Percentiles rank a stretch among this genome's conserved stretches.
These are phyloP conservation scores for Elephas maximus DNA, from an alignment of 2,113 vertebrate genomes.

Conservation along the genomic window DNA sequence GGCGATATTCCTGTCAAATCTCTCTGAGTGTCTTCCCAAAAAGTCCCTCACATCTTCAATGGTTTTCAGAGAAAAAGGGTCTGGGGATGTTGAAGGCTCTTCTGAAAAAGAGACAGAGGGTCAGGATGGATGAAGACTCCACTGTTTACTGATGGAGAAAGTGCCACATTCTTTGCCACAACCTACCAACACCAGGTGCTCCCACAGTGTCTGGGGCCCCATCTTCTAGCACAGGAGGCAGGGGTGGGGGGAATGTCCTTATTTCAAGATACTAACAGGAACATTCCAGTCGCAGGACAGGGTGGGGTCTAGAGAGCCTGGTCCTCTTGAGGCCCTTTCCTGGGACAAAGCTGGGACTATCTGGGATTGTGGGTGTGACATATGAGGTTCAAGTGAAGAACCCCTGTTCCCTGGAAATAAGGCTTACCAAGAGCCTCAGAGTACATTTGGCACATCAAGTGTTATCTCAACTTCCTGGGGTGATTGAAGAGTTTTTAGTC, in stretches of 20 bases:
- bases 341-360: background rate
- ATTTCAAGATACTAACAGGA: background rate
- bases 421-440: background rate
- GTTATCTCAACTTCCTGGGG: background rate
- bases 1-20: conserved; percentile 93
- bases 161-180: background rate
- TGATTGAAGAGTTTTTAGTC: background rate
- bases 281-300: background rate
- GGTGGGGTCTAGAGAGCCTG: background rate
- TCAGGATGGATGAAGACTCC: conserved; percentile 48
- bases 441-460: background rate
- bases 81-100: conserved; percentile 84
- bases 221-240: background rate
- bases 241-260: background rate
- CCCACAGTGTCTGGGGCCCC: background rate
- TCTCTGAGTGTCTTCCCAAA: conserved; percentile 94
- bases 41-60: conserved; percentile 95
- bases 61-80: conserved; percentile 92
- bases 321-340: background rate
- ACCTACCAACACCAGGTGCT: background rate
- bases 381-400: background rate
- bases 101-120: conserved; percentile 85
- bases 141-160: background rate
- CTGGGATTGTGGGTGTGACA: background rate
- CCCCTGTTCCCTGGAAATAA: background rate